Percentiles rank a stretch among this genome's conserved stretches.
Evolutionary conservation across 2,113 vertebrate species (phyloP).

Genomic region (Oophaga pumilio): DNA sequence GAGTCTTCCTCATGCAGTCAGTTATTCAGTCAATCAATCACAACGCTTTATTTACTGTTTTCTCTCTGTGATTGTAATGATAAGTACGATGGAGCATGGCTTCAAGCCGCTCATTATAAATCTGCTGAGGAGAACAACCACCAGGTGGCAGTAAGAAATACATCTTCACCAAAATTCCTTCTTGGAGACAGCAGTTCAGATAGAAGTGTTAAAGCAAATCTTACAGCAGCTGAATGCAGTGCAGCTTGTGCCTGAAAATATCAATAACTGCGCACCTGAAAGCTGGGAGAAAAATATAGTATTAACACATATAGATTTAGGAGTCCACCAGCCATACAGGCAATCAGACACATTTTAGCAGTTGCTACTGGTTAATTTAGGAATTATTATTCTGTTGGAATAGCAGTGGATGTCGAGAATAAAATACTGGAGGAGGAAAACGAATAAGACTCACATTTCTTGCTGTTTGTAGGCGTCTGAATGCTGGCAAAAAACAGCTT

Average conservation of each 20-base stretch:
- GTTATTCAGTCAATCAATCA: conserved; percentile 4
- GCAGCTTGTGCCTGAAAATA: neutral
- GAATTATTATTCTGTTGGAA: neutral
- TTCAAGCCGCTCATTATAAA: neutral
- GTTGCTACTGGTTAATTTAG: conserved; percentile 3
- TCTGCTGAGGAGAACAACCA: conserved; percentile 20
- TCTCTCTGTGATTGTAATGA: neutral
- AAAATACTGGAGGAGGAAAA: neutral
- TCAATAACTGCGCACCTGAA: neutral
- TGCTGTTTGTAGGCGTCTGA: conserved; percentile 21
- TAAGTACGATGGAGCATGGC: neutral
- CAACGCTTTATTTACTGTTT: neutral
- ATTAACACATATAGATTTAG: neutral
- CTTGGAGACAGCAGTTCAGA: neutral
- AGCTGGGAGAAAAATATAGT: neutral
- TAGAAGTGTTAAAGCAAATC: neutral
- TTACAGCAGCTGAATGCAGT: neutral
- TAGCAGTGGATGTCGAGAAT: neutral
- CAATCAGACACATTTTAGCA: neutral
- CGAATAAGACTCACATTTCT: neutral
- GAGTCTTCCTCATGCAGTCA: neutral
- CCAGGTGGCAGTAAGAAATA: conserved; percentile 50
- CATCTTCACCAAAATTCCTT: conserved; percentile 11
- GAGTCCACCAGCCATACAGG: neutral
- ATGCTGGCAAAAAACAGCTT: conserved; percentile 1